Evolutionary conservation across 2,113 vertebrate species (phyloP).

Genomic region (Cinclus mexicanus): DNA sequence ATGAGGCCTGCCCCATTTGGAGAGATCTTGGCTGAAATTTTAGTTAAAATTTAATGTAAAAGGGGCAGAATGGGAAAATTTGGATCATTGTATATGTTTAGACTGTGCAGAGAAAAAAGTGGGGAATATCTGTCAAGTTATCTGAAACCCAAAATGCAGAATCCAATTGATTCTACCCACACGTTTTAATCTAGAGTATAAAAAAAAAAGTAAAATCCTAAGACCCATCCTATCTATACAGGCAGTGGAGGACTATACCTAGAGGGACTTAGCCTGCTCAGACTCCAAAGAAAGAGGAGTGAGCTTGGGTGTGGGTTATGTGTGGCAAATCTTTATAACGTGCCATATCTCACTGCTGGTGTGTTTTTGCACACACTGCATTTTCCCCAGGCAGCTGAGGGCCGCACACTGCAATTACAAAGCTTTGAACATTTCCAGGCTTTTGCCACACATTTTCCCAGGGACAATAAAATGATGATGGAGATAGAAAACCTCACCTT

Average conservation of each 20-base stretch:
- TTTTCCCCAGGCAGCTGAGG: background rate
- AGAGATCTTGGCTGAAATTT: background rate
- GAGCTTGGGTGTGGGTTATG: background rate
- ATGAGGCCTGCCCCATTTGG: background rate
- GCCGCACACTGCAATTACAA: background rate
- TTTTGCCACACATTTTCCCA: background rate
- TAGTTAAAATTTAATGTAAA: background rate
- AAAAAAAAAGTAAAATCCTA: background rate
- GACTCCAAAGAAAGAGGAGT: background rate
- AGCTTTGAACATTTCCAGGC: background rate
- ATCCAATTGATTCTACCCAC: background rate
- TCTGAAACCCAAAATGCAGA: background rate
- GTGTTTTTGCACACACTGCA: rapidly evolving
- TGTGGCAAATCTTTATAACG: background rate
- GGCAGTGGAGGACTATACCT: background rate
- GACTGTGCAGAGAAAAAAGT: background rate
- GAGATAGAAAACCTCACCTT: slow-evolving; percentile 69
- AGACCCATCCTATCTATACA: background rate
- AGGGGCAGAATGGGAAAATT: background rate
- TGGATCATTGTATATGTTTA: background rate
- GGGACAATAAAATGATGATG: background rate
- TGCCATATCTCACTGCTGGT: rapidly evolving
- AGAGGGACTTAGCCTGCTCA: rapidly evolving
- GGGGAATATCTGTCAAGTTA: background rate
- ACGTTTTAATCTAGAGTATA: background rate